Conservation (phyloP, 2,888 invertebrate genomes). For the Thalpophila matura region DNA sequence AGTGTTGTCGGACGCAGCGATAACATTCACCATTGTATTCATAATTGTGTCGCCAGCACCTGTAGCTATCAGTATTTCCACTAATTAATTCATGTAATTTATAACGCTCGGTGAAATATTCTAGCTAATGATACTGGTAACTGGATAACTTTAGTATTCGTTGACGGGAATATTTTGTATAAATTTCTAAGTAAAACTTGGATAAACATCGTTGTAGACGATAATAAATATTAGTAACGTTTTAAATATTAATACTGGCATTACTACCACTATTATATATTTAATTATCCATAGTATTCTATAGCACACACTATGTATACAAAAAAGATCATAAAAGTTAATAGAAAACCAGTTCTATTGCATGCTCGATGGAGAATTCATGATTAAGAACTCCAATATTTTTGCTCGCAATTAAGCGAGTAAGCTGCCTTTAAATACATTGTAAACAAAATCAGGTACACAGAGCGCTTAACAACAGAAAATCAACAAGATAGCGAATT, state of each 20-base stretch:
- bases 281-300: too few relatives aligned
- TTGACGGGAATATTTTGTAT: conserved; percentile 17
- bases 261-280: not conserved
- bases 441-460: conserved; percentile 2
- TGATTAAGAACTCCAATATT: conserved; percentile 9
- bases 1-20: conserved; percentile 63
- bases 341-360: conserved; percentile 40
- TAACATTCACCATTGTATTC: conserved; percentile 49
- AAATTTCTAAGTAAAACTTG: not conserved
- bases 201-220: conserved; percentile 4
- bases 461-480: not conserved
- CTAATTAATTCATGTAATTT: conserved; percentile 60
- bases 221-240: conserved; percentile 11
- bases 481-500: conserved; percentile 1
- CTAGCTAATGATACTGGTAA: conserved; percentile 55
- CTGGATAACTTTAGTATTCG: conserved; percentile 44
- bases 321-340: conserved; percentile 40
- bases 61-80: conserved; percentile 54
- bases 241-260: conserved; percentile 6
- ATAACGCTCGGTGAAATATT: conserved; percentile 47
- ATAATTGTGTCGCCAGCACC: conserved; percentile 55
- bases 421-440: not conserved
- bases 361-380: conserved; percentile 5
- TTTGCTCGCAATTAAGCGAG: not conserved
- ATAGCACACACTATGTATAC: not conserved